phyloP scores from a whole-genome alignment of 1,140 invertebrate species.

The Drosophila rhopaloa region DNA sequence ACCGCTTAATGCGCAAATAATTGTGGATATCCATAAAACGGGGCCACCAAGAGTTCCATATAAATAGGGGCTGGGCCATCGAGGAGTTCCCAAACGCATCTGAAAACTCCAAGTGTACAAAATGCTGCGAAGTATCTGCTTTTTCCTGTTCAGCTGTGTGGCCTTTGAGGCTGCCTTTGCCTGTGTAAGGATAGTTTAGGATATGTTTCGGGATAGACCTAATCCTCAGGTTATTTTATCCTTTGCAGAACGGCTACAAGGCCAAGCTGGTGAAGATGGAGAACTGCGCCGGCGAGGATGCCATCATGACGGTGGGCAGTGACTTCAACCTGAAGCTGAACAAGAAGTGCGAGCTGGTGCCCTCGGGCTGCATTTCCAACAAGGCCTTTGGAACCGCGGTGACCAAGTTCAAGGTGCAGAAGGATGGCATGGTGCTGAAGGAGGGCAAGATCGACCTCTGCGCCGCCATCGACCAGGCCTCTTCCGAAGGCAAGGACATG shows the following conservation, averaged over 20 bases:
- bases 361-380: slow-evolving; percentile 69
- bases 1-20: slow-evolving; percentile 75
- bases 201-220: neutral
- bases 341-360: slow-evolving; percentile 80
- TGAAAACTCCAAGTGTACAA: slow-evolving; percentile 7
- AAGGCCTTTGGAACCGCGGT: slow-evolving; percentile 72
- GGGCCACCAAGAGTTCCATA: slow-evolving; percentile 34
- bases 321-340: slow-evolving; percentile 74
- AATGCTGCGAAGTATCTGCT: slow-evolving; percentile 49
- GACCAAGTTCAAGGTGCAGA: slow-evolving; percentile 73
- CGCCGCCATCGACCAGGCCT: slow-evolving; percentile 59
- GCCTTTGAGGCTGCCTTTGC: slow-evolving; percentile 57
- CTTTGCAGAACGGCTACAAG: slow-evolving; percentile 76
- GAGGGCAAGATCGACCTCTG: slow-evolving; percentile 81
- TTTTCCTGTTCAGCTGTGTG: slow-evolving; percentile 49
- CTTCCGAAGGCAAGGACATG: slow-evolving; percentile 73
- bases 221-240: neutral
- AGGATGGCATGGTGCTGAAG: slow-evolving; percentile 76
- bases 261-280: slow-evolving; percentile 77
- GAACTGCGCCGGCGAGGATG: slow-evolving; percentile 73
- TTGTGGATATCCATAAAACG: slow-evolving; percentile 35
- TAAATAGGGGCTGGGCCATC: slow-evolving; percentile 46
- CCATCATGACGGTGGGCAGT: slow-evolving; percentile 61
- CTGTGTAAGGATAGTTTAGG: slow-evolving; percentile 62
- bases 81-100: slow-evolving; percentile 14